Evolutionary conservation across 2,113 vertebrate species (phyloP).

Genomic region (Nothoprocta perdicaria): DNA sequence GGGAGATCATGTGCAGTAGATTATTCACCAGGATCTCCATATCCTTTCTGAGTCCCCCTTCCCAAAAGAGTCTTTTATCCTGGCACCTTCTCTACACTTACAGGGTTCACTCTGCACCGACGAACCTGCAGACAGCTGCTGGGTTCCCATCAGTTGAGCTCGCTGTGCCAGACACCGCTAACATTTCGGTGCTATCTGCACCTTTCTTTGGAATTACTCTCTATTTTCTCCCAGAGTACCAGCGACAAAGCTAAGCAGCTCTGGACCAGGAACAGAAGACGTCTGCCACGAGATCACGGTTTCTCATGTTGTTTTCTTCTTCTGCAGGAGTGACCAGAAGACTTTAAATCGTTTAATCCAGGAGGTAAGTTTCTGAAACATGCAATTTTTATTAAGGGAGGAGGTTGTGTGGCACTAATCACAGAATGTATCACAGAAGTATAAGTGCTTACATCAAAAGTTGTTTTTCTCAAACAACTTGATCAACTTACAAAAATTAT

Average conservation of each 20-base stretch:
- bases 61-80: background rate
- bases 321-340: background rate
- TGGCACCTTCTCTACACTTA: background rate
- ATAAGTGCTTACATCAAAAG: background rate
- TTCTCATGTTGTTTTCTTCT: background rate
- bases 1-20: fast-evolving
- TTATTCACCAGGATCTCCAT: background rate
- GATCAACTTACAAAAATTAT: background rate
- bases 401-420: background rate
- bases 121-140: background rate
- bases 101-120: background rate
- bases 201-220: background rate
- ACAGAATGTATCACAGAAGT: background rate
- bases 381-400: background rate
- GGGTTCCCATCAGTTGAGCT: background rate
- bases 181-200: background rate
- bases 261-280: background rate
- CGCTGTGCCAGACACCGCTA: background rate
- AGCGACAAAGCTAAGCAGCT: background rate
- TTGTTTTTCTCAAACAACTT: background rate
- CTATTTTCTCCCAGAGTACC: background rate
- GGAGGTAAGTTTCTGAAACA: background rate
- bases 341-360: background rate
- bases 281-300: background rate
- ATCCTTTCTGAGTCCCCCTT: background rate